Evolutionary conservation across 2,797 vertebrate species (phyloP).

Genomic region (Acipenser transmontanus): DNA sequence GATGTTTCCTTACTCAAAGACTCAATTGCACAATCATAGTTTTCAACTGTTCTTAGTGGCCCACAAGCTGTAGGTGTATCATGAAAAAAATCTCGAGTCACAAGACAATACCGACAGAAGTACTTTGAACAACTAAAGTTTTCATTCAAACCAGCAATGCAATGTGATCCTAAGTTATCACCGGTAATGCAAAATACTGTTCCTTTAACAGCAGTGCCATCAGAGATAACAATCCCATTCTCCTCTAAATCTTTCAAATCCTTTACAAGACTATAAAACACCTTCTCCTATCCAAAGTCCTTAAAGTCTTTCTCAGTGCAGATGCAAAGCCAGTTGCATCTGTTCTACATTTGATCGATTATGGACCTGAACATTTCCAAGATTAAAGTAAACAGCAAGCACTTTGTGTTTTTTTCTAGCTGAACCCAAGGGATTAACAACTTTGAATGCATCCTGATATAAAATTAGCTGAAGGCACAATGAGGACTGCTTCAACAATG

Average conservation of each 20-base stretch:
- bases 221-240: neutral
- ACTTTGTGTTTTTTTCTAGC: no score
- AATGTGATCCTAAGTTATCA: neutral
- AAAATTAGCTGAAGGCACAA: neutral
- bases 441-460: conserved; percentile 6
- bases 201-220: neutral
- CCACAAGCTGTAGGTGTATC: neutral
- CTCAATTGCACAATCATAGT: conserved; percentile 3
- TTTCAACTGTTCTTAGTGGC: neutral
- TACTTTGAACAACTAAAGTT: neutral
- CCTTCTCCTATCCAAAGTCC: no score
- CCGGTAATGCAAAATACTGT: no score
- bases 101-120: conserved; percentile 1
- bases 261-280: no score
- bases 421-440: conserved; percentile 1
- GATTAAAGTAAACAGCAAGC: no score
- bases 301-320: neutral
- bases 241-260: neutral
- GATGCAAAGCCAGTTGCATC: neutral
- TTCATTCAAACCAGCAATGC: neutral
- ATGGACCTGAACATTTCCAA: neutral
- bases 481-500: neutral
- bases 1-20: neutral
- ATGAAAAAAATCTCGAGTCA: neutral
- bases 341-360: conserved; percentile 6